These are phyloP conservation scores for Champsocephalus gunnari DNA, from an alignment of 2,797 vertebrate genomes.

Conservation along the genomic window DNA sequence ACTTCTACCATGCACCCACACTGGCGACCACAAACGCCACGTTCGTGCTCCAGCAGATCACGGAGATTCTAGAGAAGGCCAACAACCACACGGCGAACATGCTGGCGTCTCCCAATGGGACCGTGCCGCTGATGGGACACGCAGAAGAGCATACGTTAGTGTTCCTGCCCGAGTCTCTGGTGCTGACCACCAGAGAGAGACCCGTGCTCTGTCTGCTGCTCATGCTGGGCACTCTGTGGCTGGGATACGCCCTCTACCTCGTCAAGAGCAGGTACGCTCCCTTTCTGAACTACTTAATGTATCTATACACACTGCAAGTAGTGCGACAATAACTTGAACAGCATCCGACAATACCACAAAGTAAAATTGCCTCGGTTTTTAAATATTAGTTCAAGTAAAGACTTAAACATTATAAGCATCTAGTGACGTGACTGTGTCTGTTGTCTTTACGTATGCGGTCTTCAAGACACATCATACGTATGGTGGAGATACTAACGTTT, in stretches of 20 bases:
- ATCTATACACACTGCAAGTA: neutral
- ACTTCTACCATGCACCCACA: slow-evolving; percentile 83
- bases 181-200: slow-evolving; percentile 84
- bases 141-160: slow-evolving; percentile 20
- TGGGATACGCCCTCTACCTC: slow-evolving; percentile 92
- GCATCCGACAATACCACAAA: neutral
- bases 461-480: no score
- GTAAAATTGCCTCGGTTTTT: neutral
- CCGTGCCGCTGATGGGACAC: slow-evolving; percentile 5
- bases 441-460: no score
- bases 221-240: slow-evolving; percentile 94
- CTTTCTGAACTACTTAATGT: neutral
- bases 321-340: neutral
- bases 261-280: slow-evolving; percentile 90
- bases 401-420: neutral
- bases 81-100: slow-evolving; percentile 46
- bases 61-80: slow-evolving; percentile 63
- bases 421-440: neutral
- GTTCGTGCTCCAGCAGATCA: slow-evolving; percentile 71
- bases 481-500: neutral
- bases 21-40: slow-evolving; percentile 75
- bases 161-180: slow-evolving; percentile 66
- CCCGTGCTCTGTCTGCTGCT: slow-evolving; percentile 92
- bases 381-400: neutral
- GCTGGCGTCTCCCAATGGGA: neutral